These are phyloP conservation scores for Lagocephalus sceleratus DNA, from an alignment of 2,797 vertebrate genomes.

Conservation along the genomic window DNA sequence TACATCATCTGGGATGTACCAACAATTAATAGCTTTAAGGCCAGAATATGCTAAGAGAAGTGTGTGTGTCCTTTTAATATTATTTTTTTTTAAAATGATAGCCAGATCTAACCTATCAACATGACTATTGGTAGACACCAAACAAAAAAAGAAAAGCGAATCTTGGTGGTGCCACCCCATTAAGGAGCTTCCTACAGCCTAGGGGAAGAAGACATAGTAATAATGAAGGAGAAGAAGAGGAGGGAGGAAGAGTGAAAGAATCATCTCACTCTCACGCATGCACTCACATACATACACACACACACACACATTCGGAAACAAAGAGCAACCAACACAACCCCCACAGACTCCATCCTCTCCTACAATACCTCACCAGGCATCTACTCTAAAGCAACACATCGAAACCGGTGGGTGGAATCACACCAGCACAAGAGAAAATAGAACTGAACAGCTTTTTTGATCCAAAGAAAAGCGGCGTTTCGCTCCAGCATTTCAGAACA, in stretches of 20 bases:
- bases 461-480: slow-evolving; percentile 33
- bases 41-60: too few species aligned
- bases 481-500: slow-evolving; percentile 29
- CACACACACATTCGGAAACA: slow-evolving; percentile 46
- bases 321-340: slow-evolving; percentile 58
- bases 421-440: slow-evolving; percentile 50
- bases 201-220: slow-evolving; percentile 39
- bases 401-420: slow-evolving; percentile 66
- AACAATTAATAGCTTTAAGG: too few species aligned
- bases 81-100: slow-evolving; percentile 1
- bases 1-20: too few species aligned
- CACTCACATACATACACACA: slow-evolving; percentile 5
- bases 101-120: background rate
- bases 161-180: slow-evolving; percentile 32
- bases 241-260: slow-evolving; percentile 43
- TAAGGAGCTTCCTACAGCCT: slow-evolving; percentile 42
- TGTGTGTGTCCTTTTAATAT: slow-evolving; percentile 1
- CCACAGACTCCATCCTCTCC: slow-evolving; percentile 59
- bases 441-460: slow-evolving; percentile 44
- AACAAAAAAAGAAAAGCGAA: slow-evolving; percentile 14
- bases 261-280: slow-evolving; percentile 34
- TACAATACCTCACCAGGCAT: slow-evolving; percentile 69
- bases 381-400: slow-evolving; percentile 69
- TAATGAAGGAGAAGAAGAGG: slow-evolving; percentile 41
- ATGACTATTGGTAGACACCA: too few species aligned